Evolutionary conservation across 2,797 vertebrate genomes (phyloP).

Genomic region (Rhodeus uyekii): DNA sequence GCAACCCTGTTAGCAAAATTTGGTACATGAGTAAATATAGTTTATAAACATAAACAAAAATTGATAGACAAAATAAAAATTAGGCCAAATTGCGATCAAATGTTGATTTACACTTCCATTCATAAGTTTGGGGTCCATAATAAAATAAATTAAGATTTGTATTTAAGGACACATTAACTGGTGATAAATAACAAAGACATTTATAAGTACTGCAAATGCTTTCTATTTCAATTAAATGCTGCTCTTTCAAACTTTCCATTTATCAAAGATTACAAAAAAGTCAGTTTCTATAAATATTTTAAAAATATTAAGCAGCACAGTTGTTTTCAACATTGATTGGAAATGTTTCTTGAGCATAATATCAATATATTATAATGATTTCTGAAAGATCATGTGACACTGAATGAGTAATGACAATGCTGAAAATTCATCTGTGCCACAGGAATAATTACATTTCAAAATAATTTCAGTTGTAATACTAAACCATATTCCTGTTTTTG

Average conservation of each 20-base stretch:
- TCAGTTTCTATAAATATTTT: not conserved
- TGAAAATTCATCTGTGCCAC: not conserved
- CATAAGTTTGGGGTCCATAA: not conserved
- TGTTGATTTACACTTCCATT: not conserved
- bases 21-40: not conserved
- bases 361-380: not conserved
- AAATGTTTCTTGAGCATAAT: not conserved
- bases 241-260: not conserved
- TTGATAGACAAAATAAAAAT: not conserved
- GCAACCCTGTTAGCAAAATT: not conserved
- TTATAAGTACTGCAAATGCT: not conserved
- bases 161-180: not conserved
- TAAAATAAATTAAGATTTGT: not conserved
- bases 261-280: not conserved
- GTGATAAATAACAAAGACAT: not conserved
- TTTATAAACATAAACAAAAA: not conserved
- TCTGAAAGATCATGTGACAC: not conserved
- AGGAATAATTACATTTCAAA: not conserved
- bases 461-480: not conserved
- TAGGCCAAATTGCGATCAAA: not conserved
- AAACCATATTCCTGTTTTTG: not conserved
- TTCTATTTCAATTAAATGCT: not conserved
- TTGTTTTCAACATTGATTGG: too few species aligned
- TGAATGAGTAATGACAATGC: not conserved
- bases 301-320: not conserved